Evolutionary conservation across 1,140 invertebrate genomes (phyloP).

Genomic region (Asobara japonica): DNA sequence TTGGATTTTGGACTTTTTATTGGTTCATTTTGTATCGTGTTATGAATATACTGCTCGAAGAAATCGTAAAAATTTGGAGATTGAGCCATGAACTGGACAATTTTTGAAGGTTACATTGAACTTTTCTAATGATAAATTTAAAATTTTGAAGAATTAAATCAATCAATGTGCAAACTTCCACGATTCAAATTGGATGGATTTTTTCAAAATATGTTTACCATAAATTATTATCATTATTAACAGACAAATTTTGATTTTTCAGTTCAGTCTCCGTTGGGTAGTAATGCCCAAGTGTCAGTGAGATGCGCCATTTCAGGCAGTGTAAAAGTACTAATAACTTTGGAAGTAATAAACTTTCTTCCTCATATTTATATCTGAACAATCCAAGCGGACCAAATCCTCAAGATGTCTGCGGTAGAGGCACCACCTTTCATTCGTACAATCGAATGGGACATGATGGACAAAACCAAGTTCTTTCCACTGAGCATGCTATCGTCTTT

Average conservation of each 20-base stretch:
- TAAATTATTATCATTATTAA: background rate
- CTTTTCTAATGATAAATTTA: no score
- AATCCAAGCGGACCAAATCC: constrained; percentile 27
- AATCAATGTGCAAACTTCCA: no score
- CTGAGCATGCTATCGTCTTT: constrained; percentile 89
- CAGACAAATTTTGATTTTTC: constrained; percentile 5
- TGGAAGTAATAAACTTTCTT: constrained; percentile 1
- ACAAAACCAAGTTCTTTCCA: constrained; percentile 92
- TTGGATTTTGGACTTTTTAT: no score
- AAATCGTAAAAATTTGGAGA: no score
- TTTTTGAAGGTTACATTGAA: no score
- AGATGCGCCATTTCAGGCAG: constrained; percentile 57
- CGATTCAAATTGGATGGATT: no score
- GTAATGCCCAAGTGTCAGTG: constrained; percentile 54
- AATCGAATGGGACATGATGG: constrained; percentile 99
- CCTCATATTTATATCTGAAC: constrained; percentile 14
- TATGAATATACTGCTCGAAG: no score
- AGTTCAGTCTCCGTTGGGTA: constrained; percentile 34
- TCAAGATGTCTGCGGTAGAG: constrained; percentile 65
- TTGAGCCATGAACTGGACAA: no score
- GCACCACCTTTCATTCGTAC: constrained; percentile 77
- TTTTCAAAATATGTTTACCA: no score
- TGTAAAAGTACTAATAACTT: constrained; percentile 24
- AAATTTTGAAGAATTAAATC: no score
- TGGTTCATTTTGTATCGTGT: no score